Base-by-base conservation (phyloP, 2,113 vertebrate species). In the Carlito syrichta region DNA sequence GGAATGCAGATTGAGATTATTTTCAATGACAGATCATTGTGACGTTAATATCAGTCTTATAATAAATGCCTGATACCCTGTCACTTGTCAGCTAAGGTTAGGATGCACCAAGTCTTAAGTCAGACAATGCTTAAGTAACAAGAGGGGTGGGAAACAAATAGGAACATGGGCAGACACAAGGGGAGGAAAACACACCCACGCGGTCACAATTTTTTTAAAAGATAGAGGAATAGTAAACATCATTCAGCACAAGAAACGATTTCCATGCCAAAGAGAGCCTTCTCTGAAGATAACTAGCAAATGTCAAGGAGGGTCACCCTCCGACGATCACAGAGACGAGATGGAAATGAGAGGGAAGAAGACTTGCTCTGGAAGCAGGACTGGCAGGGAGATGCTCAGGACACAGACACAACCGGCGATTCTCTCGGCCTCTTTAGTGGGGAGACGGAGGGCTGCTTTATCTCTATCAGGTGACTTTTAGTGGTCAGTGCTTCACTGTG, bases 271-370 rank as follows among this genome's bases (percentile, higher is more conserved):
- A 30, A 43, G 13, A 16, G 4, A 87, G 13, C 2, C 3, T 56
- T 84, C 43, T 56, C 5, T 16, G 23, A 92, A 27, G 7, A 16
- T n/a, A 58, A 50, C 8, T 16, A 63, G 23, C 4, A 50, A 62
- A n/a, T 38, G 11, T 38, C 1, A 11, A 43, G n/a, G 71, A 54
- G 0, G 0, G 35, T 27, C 25, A 60, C 22, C 6, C 48, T 5
- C 3, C 17, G 43, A 43, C 20, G 2, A 1, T 62, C 3, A 14
- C 1, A 43, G 48, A 77, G 35, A 78, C 16, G 20, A 40, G 2
- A 14, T 38, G 19, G 16, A 12, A 45, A 63, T 32, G 38, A 74
- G 0, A 40, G 16, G 16, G 20, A 85, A 16, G 22, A 12, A 12
- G 30, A 25, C 6, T 38, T 7, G 1, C 2, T 60, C 45, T 77